Base-by-base conservation (phyloP, 1,140 invertebrate genomes). In the Coptotermes formosanus region DNA sequence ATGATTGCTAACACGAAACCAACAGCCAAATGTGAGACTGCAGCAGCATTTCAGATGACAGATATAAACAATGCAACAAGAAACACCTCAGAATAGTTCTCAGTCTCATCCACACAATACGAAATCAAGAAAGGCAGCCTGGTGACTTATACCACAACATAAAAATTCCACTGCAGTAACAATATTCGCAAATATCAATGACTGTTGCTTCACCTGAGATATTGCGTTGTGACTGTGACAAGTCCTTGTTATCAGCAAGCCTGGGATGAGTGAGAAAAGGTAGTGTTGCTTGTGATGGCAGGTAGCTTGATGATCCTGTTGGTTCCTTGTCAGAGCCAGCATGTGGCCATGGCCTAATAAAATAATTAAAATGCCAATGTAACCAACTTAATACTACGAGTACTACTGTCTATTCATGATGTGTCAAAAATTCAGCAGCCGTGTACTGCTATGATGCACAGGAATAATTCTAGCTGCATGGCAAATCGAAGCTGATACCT, bases 181-280 rank as follows among this genome's bases (percentile, higher is more conserved):
- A 38, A 38, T 38, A 38, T 44, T 83, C 32, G 30, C 64, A 75
- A 30, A 30, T 30, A 75, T 14, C n/a, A 64, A n/a, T 75, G n/a
- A n/a, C n/a, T 30, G n/a, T 30, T 38, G 25, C 32, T 11, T 88
- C 85, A 86, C 89, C 81, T 88, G 87, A 88, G 86, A 85, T 86
- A 85, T 84, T 84, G 64, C 83, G 83, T 82, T 87, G 87, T 85
- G 86, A 88, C 32, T 86, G 86, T 48, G 84, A 87, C 55, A 88
- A 69, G 86, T 86, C 88, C 30, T 87, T 87, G 88, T 88, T 45
- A 87, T 87, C 82, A 89, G 86, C 84, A 89, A 88, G 83, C 91
- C 90, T 83, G 89, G 89, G 89, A 90, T 91, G 89, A 87, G 83
- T 88, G 89, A 91, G 90, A 87, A 89, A 89, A 48, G 85, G 85